These are phyloP conservation scores for Bolinopsis microptera DNA, from an alignment of 37 sponge, comb jelly and placozoan genomes.

Conservation along the genomic window DNA sequence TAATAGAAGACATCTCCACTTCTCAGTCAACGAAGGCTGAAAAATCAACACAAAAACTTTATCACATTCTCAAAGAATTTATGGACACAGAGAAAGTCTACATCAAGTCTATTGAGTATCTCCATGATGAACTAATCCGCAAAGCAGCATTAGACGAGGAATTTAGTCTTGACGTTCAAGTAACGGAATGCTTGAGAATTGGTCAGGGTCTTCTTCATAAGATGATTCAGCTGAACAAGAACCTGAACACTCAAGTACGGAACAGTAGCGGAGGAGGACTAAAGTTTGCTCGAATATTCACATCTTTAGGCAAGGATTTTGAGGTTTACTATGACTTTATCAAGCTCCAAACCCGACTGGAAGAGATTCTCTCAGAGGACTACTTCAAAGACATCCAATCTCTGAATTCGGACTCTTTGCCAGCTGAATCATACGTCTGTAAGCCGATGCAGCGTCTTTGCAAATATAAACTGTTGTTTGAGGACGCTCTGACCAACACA, in stretches of 20 bases:
- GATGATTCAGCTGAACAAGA: background rate
- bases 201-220: background rate
- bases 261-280: background rate
- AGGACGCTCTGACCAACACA: background rate
- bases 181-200: background rate
- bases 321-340: background rate
- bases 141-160: background rate
- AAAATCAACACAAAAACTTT: background rate
- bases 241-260: background rate
- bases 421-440: background rate
- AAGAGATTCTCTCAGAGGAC: background rate
- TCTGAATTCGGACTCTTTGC: background rate
- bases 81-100: background rate
- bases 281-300: constrained; percentile 1
- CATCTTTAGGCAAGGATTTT: background rate
- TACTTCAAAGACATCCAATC: constrained; percentile 28
- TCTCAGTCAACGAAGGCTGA: background rate
- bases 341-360: background rate
- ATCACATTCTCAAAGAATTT: background rate
- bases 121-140: background rate
- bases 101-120: background rate
- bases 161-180: background rate
- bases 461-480: constrained; percentile 25
- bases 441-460: constrained; percentile 40
- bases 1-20: background rate